These are phyloP conservation scores for Vulpes lagopus DNA, from an alignment of 2,113 vertebrate genomes.

Conservation along the genomic window DNA sequence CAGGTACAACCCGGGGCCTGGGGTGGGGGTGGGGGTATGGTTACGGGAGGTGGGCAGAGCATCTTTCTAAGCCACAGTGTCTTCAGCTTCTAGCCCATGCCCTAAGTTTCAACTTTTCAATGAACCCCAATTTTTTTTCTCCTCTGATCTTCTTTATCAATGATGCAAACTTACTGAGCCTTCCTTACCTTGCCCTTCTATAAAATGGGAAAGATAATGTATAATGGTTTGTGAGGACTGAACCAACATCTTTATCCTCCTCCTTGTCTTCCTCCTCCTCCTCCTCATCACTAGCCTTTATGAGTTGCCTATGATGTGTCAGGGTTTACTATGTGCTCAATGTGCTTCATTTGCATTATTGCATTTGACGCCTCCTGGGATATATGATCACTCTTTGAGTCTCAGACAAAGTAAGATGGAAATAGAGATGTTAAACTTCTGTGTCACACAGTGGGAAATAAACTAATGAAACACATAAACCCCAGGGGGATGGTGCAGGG, in stretches of 20 bases:
- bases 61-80: not conserved
- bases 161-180: not conserved
- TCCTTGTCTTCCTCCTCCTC: no score
- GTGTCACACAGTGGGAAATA: slow-evolving; percentile 58
- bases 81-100: not conserved
- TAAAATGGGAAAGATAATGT: not conserved
- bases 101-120: not conserved
- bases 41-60: fast-evolving
- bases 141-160: not conserved
- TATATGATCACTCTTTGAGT: slow-evolving; percentile 39
- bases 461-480: slow-evolving; percentile 66
- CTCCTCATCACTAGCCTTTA: not conserved
- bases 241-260: not conserved
- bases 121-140: not conserved
- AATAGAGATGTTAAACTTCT: slow-evolving; percentile 47
- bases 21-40: fast-evolving
- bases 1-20: not conserved
- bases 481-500: slow-evolving; percentile 20
- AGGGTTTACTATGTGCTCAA: not conserved
- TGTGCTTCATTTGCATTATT: slow-evolving; percentile 43
- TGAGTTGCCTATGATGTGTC: not conserved
- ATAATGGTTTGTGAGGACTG: not conserved
- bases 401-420: slow-evolving; percentile 10
- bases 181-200: not conserved
- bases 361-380: not conserved